These are phyloP conservation scores for Listronotus oregonensis DNA, from an alignment of 1,140 invertebrate genomes.

Conservation along the genomic window DNA sequence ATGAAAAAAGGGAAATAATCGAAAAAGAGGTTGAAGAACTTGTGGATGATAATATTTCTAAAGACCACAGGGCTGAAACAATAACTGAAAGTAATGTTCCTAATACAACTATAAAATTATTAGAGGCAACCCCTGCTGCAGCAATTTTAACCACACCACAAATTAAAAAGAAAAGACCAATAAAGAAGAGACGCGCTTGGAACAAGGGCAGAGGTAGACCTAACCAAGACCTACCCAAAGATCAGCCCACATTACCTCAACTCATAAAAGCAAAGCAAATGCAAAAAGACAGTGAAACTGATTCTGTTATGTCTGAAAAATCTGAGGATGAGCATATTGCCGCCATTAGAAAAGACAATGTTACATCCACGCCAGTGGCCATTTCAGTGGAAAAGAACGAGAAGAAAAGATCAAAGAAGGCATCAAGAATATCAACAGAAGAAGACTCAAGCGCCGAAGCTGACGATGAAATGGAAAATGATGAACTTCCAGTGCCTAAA, in stretches of 20 bases:
- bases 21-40: constrained; percentile 31
- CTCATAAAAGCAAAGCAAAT: constrained; percentile 43
- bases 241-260: constrained; percentile 48
- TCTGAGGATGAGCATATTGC: constrained; percentile 45
- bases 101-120: constrained; percentile 1
- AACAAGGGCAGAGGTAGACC: constrained; percentile 47
- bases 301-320: constrained; percentile 49
- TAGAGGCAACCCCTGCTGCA: background rate
- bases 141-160: constrained; percentile 36
- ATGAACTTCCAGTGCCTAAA: constrained; percentile 55
- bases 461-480: constrained; percentile 67
- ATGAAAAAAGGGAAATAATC: constrained; percentile 32
- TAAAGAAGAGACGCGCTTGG: constrained; percentile 54
- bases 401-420: constrained; percentile 60
- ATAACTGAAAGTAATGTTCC: constrained; percentile 1
- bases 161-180: constrained; percentile 42
- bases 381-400: constrained; percentile 46
- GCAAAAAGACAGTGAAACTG: constrained; percentile 49
- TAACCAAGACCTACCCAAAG: constrained; percentile 27
- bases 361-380: background rate
- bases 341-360: constrained; percentile 47
- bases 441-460: constrained; percentile 67
- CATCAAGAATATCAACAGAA: constrained; percentile 55
- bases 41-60: constrained; percentile 15
- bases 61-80: constrained; percentile 7